These are phyloP conservation scores for Lithosia quadra DNA, from an alignment of 2,888 invertebrate species.

Conservation along the genomic window DNA sequence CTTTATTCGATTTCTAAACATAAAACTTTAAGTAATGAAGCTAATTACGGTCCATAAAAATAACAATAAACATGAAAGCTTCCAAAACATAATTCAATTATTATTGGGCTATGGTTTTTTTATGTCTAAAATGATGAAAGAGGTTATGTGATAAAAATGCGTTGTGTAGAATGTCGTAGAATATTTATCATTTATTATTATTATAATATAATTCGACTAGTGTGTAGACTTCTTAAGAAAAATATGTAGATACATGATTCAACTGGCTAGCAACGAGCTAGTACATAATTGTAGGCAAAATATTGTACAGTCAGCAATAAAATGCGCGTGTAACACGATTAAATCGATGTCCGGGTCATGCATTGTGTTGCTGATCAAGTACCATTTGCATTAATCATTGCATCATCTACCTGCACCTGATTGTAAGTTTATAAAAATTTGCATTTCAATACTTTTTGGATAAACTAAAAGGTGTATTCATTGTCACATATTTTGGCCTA, in stretches of 20 bases:
- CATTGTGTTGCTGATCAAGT: conserved; percentile 31
- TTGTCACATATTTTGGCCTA: not conserved
- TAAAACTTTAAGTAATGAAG: not conserved
- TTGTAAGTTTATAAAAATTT: not conserved
- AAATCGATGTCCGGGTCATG: conserved; percentile 43
- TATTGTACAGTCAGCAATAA: conserved; percentile 29
- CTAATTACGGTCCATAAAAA: not conserved
- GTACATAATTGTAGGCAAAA: not conserved
- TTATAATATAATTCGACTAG: not conserved
- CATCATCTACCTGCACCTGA: conserved; percentile 15
- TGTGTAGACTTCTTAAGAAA: conserved; percentile 13
- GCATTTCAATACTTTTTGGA: not conserved
- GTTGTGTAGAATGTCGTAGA: too few relatives aligned
- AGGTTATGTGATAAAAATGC: not conserved
- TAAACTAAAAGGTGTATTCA: not conserved
- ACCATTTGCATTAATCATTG: conserved; percentile 18
- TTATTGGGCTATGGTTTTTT: not conserved
- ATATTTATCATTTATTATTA: too few relatives aligned
- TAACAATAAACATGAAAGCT: not conserved
- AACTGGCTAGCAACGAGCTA: conserved; percentile 23
- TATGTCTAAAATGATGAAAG: not conserved
- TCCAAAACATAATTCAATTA: not conserved
- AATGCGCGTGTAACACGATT: conserved; percentile 49
- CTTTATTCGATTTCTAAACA: not conserved
- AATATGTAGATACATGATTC: conserved; percentile 5